Base-by-base conservation (phyloP, 2,888 invertebrate species). In the Drosophila trichaetosa region DNA sequence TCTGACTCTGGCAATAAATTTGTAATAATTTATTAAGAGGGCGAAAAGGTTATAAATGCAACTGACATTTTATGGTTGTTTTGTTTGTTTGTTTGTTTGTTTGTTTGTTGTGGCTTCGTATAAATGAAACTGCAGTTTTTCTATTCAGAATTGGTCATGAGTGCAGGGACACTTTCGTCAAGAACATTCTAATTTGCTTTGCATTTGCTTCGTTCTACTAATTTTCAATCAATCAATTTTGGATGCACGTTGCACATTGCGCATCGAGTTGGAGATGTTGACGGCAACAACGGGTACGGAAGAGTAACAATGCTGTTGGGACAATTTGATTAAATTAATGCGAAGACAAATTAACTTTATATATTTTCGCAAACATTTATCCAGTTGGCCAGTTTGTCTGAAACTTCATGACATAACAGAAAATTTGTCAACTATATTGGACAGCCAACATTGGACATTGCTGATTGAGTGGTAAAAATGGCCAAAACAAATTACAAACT, bases 311-410 rank as follows among this genome's bases (percentile, higher is more conserved):
- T 46, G 10, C 66, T 48, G 31, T 24, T n/a, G 58, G 24, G 36
- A 61, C 63, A 34, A 64, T 53, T 11, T 68, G 61, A 74, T 85
- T 83, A 76, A 82, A 79, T 82, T 76, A 81, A 79, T 81, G 75
- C 65, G 73, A 70, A 71, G 48, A 31, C 52, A 46, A 76, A 76
- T 79, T 71, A 71, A 71, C 64, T 73, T 48, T 73, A 69, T 18
- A 64, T 66, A 71, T 73, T 76, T 70, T 72, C 69, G 64, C 72
- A 65, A 64, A 57, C 71, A 69, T 75, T 76, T 65, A 48, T 40
- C 49, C 33, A 33, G 51, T 34, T 53, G 65, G 65, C 63, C 53
- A 66, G 57, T 51, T 70, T 66, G 52, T 7, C 13, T 36, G 27
- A 51, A 69, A 57, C 48, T 66, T 56, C 51, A 63, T 59, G 49